phyloP scores from a whole-genome alignment of 1,140 invertebrate genomes.

The Calliopsis andreniformis region DNA sequence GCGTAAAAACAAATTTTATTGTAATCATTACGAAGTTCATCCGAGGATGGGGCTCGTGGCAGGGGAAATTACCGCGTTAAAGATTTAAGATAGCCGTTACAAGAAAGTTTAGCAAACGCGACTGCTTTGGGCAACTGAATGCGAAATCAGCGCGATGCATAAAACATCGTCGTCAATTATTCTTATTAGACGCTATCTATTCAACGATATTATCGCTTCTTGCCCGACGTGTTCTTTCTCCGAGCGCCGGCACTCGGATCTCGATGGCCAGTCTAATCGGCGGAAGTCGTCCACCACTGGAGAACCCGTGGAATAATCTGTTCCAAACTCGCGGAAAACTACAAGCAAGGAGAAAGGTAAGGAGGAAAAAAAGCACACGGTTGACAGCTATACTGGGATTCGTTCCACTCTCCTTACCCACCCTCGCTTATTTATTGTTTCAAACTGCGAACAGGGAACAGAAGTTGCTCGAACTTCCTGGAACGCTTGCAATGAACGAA shows the following conservation, averaged over 20 bases:
- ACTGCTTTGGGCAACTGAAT: slow-evolving; percentile 4
- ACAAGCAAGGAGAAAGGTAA: background rate
- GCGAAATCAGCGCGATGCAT: slow-evolving; percentile 22
- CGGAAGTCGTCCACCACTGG: background rate
- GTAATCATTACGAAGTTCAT: too few relatives aligned
- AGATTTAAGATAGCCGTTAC: slow-evolving; percentile 8
- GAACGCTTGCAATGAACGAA: slow-evolving; percentile 22
- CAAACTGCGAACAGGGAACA: background rate
- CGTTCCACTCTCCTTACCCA: background rate
- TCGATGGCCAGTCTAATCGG: background rate
- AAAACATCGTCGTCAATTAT: slow-evolving; percentile 34
- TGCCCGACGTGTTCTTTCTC: background rate
- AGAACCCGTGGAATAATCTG: background rate
- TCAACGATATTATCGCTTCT: slow-evolving; percentile 4
- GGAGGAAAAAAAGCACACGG: background rate
- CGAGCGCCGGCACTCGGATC: background rate
- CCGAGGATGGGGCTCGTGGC: background rate
- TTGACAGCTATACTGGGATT: background rate
- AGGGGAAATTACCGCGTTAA: background rate
- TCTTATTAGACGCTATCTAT: slow-evolving; percentile 27
- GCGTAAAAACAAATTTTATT: slow-evolving; percentile 12
- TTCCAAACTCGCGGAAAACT: background rate
- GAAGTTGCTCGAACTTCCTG: slow-evolving; percentile 11
- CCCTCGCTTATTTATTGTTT: slow-evolving; percentile 37
- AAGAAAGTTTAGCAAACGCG: slow-evolving; percentile 14